Base-by-base conservation (phyloP, 2,797 vertebrate species). In the Phoeniculus purpureus region DNA sequence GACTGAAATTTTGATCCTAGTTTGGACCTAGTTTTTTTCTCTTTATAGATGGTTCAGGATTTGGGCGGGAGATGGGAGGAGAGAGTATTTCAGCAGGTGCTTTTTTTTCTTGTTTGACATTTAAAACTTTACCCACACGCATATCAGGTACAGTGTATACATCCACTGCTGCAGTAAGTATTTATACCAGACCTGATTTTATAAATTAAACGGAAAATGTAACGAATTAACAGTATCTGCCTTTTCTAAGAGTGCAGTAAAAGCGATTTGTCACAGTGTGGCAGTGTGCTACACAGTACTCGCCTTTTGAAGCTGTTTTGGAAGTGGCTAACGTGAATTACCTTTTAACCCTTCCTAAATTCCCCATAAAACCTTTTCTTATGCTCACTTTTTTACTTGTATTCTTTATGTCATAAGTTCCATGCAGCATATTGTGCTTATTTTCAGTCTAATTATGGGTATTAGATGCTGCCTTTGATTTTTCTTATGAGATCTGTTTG, bases 181-280 rank as follows among this genome's bases (percentile, higher is more conserved):
- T 56, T 85, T 59, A 23, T 48, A 40, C 7, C 31, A 55, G 22
- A 62, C 29, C 25, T 34, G 40, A 55, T 58, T 88, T 65, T 45
- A 65, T 77, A 82, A 4, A 18, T 59, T 77, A 51, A 23, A 45
- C 23, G 31, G 21, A 78, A 89, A 85, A 77, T 54, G 58, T 4
- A 43, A 31, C 31, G 60, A 81, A 76, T 6, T 4, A 59, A 4
- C 14, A 16, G n/a, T 68, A 85, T 27, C 21, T 76, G 1, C 25
- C 17, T 71, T 76, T 60, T 50, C 45, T 72, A 37, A 77, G 55
- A 12, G 9, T 96, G 95, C 91, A 95, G 75, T 93, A 65, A 62
- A 61, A 72, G 45, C 25, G n/a, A 26, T 54, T 84, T 47, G 93
- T 81, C 95, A 77, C 95, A 37, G 91, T 82, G 95, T 95, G 95